Conservation (phyloP, 2,797 vertebrate species). For the Chromis chromis region DNA sequence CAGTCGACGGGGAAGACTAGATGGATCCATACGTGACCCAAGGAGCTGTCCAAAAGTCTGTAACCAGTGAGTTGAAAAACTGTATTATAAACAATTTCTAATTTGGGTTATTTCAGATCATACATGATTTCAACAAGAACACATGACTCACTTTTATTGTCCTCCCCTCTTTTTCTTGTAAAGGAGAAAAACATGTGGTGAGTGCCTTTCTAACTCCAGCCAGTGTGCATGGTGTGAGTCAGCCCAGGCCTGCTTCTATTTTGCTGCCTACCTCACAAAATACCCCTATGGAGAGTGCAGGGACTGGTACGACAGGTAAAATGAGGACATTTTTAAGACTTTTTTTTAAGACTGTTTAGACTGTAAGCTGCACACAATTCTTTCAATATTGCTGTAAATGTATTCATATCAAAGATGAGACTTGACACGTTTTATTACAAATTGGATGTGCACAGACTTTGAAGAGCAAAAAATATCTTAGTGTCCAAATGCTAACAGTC, state of each 20-base stretch:
- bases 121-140: background rate
- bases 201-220: conserved; percentile 94
- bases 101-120: background rate
- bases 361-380: background rate
- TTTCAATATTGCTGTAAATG: background rate
- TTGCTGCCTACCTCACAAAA: conserved; percentile 93
- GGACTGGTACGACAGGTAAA: conserved; percentile 94
- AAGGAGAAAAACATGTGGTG: conserved; percentile 89
- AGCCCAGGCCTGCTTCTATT: conserved; percentile 92
- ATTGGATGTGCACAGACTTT: background rate
- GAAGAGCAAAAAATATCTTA: background rate
- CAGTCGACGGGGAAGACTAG: conserved; percentile 89
- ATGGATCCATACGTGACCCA: conserved; percentile 88
- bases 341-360: background rate
- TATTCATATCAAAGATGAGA: background rate
- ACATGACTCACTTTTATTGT: background rate
- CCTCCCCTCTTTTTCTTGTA: conserved; percentile 15
- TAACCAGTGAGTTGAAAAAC: conserved; percentile 87
- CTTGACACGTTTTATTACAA: background rate
- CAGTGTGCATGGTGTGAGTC: conserved; percentile 97
- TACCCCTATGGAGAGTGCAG: conserved; percentile 93
- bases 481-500: background rate
- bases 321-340: background rate
- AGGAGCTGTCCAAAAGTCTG: conserved; percentile 89
- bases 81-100: background rate